Base-by-base conservation (phyloP, 2,888 invertebrate species). In the Cheilosia soror region DNA sequence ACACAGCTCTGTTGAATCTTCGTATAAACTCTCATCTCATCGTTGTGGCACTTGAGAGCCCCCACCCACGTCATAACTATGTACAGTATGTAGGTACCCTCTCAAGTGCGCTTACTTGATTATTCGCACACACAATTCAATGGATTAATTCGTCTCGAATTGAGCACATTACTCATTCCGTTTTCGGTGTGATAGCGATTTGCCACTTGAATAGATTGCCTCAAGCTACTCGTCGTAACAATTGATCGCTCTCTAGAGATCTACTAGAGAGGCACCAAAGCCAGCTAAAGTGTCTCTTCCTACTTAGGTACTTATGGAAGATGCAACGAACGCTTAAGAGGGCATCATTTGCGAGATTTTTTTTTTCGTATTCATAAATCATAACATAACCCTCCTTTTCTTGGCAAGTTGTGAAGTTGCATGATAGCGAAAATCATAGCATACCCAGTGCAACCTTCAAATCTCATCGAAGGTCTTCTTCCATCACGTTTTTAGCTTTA, bases 301-400 rank as follows among this genome's bases (percentile, higher is more conserved):
- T 79, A 58, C 79, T 84, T 84, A 71, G 5, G 11, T 60, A 62
- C 63, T 47, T 29, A 65, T 29, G 42, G 60, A 40, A 69, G 78
- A 84, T 84, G 83, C 83, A 84, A 79, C 68, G 83, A 79, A 75
- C 79, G 83, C 69, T 79, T 65, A 75, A 84, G 83, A 53, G 83
- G 83, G 20, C 29, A 69, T 58, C 27, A 40, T 37, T 73, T 63
- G 42, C 58, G 62, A 40, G 60, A 49, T 68, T 62, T 68, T 60
- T 51, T 51, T n/a, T 4, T 13, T n/a, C n/a, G 20, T 57, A 15
- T 27, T 47, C 20, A 44, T 49, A 49, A 15, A 20, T 20, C 15
- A 15, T 47, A 47, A 47, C 20, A 31, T 20, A 20, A 60, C 25
- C 40, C 11, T 13, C 47, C 37, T 15, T 25, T 33, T 44, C 20